These are phyloP conservation scores for Danio tinwini DNA, from an alignment of 2,797 vertebrate genomes.

Conservation along the genomic window DNA sequence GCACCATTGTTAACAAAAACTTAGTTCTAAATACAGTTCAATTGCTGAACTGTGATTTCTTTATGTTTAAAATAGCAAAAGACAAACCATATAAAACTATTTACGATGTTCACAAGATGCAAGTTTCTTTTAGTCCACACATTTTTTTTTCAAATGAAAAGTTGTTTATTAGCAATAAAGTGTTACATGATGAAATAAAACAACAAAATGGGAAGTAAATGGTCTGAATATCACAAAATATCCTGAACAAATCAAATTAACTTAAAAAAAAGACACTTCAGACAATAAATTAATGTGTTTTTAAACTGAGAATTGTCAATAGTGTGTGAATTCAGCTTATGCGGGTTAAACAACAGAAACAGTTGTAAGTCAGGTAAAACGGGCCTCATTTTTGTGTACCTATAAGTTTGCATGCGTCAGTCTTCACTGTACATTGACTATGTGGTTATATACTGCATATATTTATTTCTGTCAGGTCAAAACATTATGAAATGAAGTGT, in stretches of 20 bases:
- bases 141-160: background rate
- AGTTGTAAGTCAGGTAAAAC: background rate
- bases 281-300: slow-evolving; percentile 5
- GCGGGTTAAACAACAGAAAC: slow-evolving; percentile 12
- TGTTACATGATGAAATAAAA: slow-evolving; percentile 22
- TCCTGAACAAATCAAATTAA: background rate
- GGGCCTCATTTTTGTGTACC: background rate
- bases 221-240: background rate
- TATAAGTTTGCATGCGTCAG: slow-evolving; percentile 28
- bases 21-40: background rate
- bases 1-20: background rate
- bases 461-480: background rate
- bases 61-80: too few relatives aligned
- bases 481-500: background rate
- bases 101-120: too few relatives aligned
- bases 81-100: background rate
- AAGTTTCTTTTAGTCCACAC: too few relatives aligned
- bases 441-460: background rate
- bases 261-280: background rate
- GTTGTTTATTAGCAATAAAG: slow-evolving; percentile 29
- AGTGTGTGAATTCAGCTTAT: background rate
- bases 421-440: slow-evolving; percentile 14
- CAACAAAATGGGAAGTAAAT: background rate
- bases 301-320: background rate
- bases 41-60: background rate